Base-by-base conservation (phyloP, 1,140 invertebrate species). In the Augochlora pura region DNA sequence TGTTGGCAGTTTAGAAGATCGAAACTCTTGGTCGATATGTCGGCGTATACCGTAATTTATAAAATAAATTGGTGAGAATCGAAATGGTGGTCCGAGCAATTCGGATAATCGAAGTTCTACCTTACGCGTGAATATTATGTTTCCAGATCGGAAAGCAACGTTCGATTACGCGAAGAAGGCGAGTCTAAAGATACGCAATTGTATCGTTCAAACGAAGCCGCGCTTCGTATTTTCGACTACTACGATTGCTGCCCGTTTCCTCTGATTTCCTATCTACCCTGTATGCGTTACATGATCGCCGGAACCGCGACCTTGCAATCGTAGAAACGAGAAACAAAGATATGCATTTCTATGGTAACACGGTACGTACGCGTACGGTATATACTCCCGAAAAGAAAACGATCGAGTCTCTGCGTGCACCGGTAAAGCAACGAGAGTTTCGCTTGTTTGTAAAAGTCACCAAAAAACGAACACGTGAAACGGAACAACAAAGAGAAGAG, bases 261-360 rank as follows among this genome's bases (percentile, higher is more conserved):
- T 57, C n/a, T n/a, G 21, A 57, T 73, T 76, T 70, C 75, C 63
- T 69, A 85, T 69, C 77, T 77, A 85, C 78, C 82, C 82, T 85
- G 72, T 85, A 81, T 81, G 76, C 57, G 32, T 60, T 49, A 18
- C 42, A 74, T 25, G 38, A 66, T 66, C 70, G 62, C 65, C 18
- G 42, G 42, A 6, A 16, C 21, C 66, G 54, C 77, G 63, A 74
- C 25, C 27, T 63, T 60, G 49, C 32, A 39, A 18, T 67, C 63
- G 69, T 54, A 52, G 76, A 38, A 84, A 69, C 59, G 59, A 80
- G 42, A 85, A 81, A 85, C 59, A 79, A 86, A 67, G 75, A 77
- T 80, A 81, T 83, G 78, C 73, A 84, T 86, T 80, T 84, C 67
- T 82, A 74, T 87, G 83, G 60, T 84, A 84, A 86, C 76, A 86